Base-by-base conservation (phyloP, 2,888 invertebrate genomes). In the Cephus sareptanus region DNA sequence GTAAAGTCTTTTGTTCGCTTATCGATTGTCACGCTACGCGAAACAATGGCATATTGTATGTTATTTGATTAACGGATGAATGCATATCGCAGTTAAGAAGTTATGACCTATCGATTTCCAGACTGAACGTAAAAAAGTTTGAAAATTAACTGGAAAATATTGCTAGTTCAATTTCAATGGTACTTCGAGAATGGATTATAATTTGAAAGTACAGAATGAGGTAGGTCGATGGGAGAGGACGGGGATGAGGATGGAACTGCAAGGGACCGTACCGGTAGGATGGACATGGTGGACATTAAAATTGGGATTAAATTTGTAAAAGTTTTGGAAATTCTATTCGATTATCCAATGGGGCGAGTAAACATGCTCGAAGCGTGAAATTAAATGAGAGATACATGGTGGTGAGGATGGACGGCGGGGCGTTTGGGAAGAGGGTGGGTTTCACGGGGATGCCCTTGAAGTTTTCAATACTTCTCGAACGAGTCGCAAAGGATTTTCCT, bases 321-420 rank as follows among this genome's bases (percentile, higher is more conserved):
- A 56, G 56, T 56, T 56, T 56, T 9, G 0, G 56, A 56, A 56
- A 56, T 15, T 15, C 9, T 56, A 56, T 82, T 75, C 75, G 76
- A 77, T 77, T 78, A 77, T 79, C 79, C 82, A 80, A 83, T 83
- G 81, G 80, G 82, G 79, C 79, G 81, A 83, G 80, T 81, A 77
- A 83, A 80, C 75, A 81, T 77, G 79, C 79, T 79, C 79, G 80
- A 83, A 81, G 80, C 80, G 80, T 82, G 81, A 84, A 83, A 83
- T 83, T 81, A 81, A 82, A 82, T 69, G 33, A 40, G 73, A 56
- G 56, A 56, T 56, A 56, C 56, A 56, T 23, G 9, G 56, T 56
- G 23, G 56, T 56, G 56, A 23, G 31, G 31, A n/a, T 30, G 71
- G 71, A 34, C 9, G 11, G 12, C 9, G 71, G 71, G 12, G 11